Conservation (phyloP, 2,888 invertebrate genomes). For the Mimumesa dahlbomi region DNA sequence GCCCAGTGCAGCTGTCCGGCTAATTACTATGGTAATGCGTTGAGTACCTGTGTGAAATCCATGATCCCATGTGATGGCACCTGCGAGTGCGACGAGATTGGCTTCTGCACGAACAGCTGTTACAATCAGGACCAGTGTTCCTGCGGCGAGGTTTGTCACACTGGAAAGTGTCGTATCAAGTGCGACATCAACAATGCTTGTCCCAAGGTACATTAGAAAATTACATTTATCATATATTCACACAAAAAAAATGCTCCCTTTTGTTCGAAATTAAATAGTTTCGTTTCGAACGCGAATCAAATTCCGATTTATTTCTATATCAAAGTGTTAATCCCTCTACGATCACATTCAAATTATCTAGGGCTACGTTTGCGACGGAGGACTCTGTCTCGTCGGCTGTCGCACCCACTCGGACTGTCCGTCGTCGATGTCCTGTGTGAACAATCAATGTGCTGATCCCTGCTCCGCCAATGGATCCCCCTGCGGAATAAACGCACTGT, state of each 20-base stretch:
- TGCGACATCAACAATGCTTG: conserved; percentile 88
- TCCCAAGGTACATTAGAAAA: conserved; percentile 78
- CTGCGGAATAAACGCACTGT: conserved; percentile 91
- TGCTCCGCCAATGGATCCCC: conserved; percentile 84
- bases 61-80: conserved; percentile 87
- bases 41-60: conserved; percentile 88
- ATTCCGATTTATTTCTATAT: neutral
- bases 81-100: conserved; percentile 91
- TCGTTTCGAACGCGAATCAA: neutral
- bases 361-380: conserved; percentile 88
- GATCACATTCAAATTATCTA: conserved; percentile 79
- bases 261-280: too few relatives aligned
- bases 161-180: conserved; percentile 87
- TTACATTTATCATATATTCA: too few relatives aligned
- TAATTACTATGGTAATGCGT: conserved; percentile 91
- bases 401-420: conserved; percentile 90
- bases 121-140: conserved; percentile 86
- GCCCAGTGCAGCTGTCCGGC: conserved; percentile 92
- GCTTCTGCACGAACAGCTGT: conserved; percentile 89
- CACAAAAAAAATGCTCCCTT: too few relatives aligned
- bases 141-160: conserved; percentile 90
- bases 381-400: conserved; percentile 90
- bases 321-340: too few relatives aligned
- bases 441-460: conserved; percentile 86
- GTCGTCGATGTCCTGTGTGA: conserved; percentile 87